A percentile compares a stretch with the other conserved stretches of the same genome.
Evolutionary conservation across 2,888 invertebrate species (phyloP).

Genomic region (Dioctria rufipes): DNA sequence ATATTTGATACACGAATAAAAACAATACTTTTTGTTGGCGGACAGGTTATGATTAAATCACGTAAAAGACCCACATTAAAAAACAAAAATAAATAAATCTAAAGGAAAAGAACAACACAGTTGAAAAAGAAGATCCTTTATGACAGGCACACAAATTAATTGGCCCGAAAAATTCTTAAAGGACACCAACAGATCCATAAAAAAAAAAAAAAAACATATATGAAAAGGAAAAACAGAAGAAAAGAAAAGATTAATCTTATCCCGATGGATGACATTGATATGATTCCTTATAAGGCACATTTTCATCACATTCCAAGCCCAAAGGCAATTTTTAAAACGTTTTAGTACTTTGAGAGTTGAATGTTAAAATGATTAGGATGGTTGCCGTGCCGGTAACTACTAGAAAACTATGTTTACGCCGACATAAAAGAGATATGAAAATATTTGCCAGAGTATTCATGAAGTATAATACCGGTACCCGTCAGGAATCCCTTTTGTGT

Average conservation of each 20-base stretch:
- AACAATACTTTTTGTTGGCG: conserved; percentile 17
- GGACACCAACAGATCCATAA: background rate
- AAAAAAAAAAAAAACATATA: background rate
- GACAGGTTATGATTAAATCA: conserved; percentile 20
- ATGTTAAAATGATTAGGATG: no score
- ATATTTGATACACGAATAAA: no score
- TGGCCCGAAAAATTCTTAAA: background rate
- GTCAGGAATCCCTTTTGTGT: no score
- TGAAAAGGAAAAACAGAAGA: background rate
- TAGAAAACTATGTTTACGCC: no score
- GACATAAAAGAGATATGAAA: no score
- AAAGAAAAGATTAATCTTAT: conserved; percentile 4
- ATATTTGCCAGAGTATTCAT: no score
- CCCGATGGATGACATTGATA: conserved; percentile 20
- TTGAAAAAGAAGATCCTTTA: background rate
- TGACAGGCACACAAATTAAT: background rate
- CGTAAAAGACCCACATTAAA: background rate
- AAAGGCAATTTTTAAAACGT: no score
- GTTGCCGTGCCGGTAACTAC: background rate
- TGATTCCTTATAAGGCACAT: conserved; percentile 6
- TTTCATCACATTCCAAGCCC: background rate
- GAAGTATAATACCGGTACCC: no score
- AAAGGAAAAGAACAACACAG: background rate
- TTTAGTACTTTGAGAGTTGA: no score
- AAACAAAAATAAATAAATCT: background rate